Evolutionary conservation across 2,113 vertebrate species (phyloP).

Genomic region (Rissa tridactyla): DNA sequence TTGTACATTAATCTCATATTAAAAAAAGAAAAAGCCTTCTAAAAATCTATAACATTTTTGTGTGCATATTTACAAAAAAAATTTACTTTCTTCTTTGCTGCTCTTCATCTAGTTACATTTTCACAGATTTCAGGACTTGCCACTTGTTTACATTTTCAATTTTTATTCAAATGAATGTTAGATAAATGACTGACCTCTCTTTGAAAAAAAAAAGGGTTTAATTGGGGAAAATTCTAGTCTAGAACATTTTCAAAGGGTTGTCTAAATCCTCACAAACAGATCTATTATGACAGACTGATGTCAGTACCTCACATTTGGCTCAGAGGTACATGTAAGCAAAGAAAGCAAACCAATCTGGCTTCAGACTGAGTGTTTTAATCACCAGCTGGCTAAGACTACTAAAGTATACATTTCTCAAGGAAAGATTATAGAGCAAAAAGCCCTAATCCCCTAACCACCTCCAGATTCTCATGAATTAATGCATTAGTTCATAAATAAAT

Average conservation of each 20-base stretch:
- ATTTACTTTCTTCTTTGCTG: not conserved
- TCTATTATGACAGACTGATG: conserved; percentile 42
- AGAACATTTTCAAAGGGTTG: not conserved
- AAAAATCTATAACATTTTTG: not conserved
- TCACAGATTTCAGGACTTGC: not conserved
- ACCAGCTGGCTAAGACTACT: conserved; percentile 43
- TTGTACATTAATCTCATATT: not conserved
- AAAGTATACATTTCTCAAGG: conserved; percentile 60
- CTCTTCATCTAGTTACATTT: not conserved
- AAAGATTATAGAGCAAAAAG: conserved; percentile 58
- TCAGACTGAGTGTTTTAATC: conserved; percentile 36
- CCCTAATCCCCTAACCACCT: conserved; percentile 54
- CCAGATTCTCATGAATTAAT: conserved; percentile 77
- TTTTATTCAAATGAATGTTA: not conserved
- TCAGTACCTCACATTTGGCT: conserved; percentile 7
- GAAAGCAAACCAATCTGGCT: conserved; percentile 27
- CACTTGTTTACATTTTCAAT: not conserved
- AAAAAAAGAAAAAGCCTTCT: not conserved
- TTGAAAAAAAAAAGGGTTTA: not conserved
- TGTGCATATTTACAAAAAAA: not conserved
- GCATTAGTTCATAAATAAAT: conserved; percentile 73
- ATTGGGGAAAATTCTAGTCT: not conserved
- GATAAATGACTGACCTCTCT: not conserved
- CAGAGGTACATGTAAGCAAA: not conserved
- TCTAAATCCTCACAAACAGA: not conserved